phyloP scores from a whole-genome alignment of 1,140 invertebrate species.

The Heliconius himera region DNA sequence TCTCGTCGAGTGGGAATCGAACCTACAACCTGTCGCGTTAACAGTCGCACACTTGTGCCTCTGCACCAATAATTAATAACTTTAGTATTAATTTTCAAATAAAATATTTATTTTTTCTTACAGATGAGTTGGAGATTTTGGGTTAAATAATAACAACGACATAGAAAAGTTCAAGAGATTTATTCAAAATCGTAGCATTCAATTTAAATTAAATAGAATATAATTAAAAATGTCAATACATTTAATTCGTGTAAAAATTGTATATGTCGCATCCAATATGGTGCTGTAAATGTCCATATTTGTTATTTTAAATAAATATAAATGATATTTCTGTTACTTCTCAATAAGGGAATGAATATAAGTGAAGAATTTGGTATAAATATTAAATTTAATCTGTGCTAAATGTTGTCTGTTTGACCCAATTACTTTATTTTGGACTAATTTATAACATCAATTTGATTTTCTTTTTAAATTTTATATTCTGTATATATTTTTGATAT shows the following conservation, averaged over 20 bases:
- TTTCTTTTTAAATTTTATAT: neutral
- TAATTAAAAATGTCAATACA: conserved; percentile 39
- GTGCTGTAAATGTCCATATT: conserved; percentile 54
- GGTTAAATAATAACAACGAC: conserved; percentile 59
- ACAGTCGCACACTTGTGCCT: neutral
- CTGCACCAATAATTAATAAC: neutral
- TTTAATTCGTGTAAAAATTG: conserved; percentile 48
- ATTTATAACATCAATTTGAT: neutral
- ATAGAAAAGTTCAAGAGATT: conserved; percentile 50
- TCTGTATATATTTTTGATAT: too few species aligned
- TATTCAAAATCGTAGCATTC: conserved; percentile 41
- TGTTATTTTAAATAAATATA: conserved; percentile 27
- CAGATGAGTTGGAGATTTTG: conserved; percentile 70
- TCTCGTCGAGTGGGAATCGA: too few species aligned
- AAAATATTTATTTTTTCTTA: conserved; percentile 32
- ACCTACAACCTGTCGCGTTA: too few species aligned
- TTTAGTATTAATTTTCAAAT: neutral
- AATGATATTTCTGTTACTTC: neutral
- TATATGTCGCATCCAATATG: conserved; percentile 62
- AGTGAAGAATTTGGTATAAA: neutral
- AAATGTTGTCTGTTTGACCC: neutral
- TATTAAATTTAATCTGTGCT: neutral
- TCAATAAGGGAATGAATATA: conserved; percentile 1
- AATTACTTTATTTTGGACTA: neutral
- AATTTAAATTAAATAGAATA: conserved; percentile 24